Evolutionary conservation across 2,888 invertebrate species (phyloP).

Genomic region (Nebria salina): DNA sequence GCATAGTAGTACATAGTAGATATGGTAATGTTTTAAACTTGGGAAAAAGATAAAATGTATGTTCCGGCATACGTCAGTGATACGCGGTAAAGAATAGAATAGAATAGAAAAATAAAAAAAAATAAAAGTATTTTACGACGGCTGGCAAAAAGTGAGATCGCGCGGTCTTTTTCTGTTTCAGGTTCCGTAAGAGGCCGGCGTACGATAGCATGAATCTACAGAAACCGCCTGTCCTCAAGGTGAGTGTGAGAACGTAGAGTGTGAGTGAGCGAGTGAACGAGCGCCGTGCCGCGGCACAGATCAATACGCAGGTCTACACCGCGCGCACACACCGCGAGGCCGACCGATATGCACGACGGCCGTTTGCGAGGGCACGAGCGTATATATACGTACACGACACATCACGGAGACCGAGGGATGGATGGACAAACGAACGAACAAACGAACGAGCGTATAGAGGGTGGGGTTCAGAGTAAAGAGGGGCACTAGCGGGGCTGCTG

Average conservation of each 20-base stretch:
- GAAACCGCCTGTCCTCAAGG: slow-evolving; percentile 61
- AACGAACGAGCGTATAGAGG: slow-evolving; percentile 49
- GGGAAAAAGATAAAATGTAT: neutral
- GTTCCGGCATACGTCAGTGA: neutral
- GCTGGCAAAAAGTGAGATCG: slow-evolving; percentile 11
- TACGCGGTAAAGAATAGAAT: neutral
- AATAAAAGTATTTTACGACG: slow-evolving; percentile 1
- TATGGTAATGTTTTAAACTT: neutral
- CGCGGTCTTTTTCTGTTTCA: slow-evolving; percentile 33
- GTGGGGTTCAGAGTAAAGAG: slow-evolving; percentile 55
- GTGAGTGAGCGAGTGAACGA: slow-evolving; percentile 53
- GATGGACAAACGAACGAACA: slow-evolving; percentile 41
- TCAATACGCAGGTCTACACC: slow-evolving; percentile 44
- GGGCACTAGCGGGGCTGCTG: slow-evolving; percentile 57
- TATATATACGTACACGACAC: neutral
- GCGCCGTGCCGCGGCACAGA: slow-evolving; percentile 28
- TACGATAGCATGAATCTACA: slow-evolving; percentile 58
- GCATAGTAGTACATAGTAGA: neutral
- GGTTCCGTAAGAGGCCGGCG: slow-evolving; percentile 46
- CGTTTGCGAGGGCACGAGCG: slow-evolving; percentile 34
- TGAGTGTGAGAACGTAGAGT: slow-evolving; percentile 54
- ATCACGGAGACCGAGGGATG: slow-evolving; percentile 23
- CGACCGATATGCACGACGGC: slow-evolving; percentile 33
- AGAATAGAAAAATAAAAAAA: neutral
- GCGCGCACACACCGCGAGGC: slow-evolving; percentile 36